Base-by-base conservation (phyloP, 2,888 invertebrate genomes). In the Lasioglossum zephyrum region DNA sequence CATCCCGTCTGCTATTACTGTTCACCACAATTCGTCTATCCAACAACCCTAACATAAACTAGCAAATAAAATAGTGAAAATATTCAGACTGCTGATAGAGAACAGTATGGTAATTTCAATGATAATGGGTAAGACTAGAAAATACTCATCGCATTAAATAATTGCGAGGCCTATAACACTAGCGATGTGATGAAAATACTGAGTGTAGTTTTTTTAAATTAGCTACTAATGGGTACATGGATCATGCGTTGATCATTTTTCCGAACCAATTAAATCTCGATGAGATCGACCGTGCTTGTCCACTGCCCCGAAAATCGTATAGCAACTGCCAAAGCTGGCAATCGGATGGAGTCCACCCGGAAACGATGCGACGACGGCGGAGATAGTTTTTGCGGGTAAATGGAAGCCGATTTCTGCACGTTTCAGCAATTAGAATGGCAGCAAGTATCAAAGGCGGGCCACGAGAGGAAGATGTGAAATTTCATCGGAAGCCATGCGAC, bases 401-500 rank as follows among this genome's bases (percentile, higher is more conserved):
- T 78, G 82, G 86, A 89, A 90, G 87, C 91, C 88, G 89, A 91
- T 86, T 87, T 82, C 90, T 47, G 83, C 82, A 74, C 86, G 86
- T 88, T 91, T 84, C 85, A 80, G 89, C 90, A 93, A 93, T 93
- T 92, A 92, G 92, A 91, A 90, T 90, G 88, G 84, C 77, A 87
- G 79, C 80, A 81, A 82, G 89, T 90, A 91, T 93, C 93, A 93
- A 93, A 93, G 92, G 90, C 88, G 85, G 85, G 69, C 83, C 85
- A 87, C 76, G 69, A 69, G n/a, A 39, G 89, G 89, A 94, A 94
- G 94, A 94, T 90, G 92, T 82, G 92, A 93, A 93, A 93, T 94
- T 94, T 94, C 93, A 93, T 93, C 92, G 92, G 93, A 93, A 94
- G 92, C 94, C 93, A 86, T 92, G 90, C 90, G 89, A 91, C 81